phyloP scores from a whole-genome alignment of 2,888 invertebrate genomes.

The Horisme vitalbata region DNA sequence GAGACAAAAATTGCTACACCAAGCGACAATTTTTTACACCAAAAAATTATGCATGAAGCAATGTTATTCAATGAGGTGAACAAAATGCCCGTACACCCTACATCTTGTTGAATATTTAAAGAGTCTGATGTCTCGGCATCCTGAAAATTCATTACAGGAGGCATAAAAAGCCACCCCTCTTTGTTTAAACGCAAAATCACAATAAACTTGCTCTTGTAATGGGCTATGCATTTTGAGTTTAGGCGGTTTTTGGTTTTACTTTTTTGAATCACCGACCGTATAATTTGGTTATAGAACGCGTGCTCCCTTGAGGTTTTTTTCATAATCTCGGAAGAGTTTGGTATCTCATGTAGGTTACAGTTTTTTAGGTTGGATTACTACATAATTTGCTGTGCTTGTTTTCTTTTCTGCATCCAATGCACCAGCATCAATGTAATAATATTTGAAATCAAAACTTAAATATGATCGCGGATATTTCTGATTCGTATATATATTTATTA shows the following conservation, averaged over 20 bases:
- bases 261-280: constrained; percentile 48
- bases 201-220: constrained; percentile 75
- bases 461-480: too few species aligned
- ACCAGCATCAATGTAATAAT: too few species aligned
- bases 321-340: constrained; percentile 15
- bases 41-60: constrained; percentile 78
- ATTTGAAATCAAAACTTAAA: too few species aligned
- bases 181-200: constrained; percentile 80
- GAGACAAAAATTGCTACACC: constrained; percentile 6
- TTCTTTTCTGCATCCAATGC: too few species aligned
- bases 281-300: constrained; percentile 26
- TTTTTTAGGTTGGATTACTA: too few species aligned
- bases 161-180: constrained; percentile 69
- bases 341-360: neutral
- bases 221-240: constrained; percentile 69
- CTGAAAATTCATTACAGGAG: constrained; percentile 70
- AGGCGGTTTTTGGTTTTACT: constrained; percentile 45
- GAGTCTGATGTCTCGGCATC: constrained; percentile 58
- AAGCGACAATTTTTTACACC: constrained; percentile 52
- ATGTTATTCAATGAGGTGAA: constrained; percentile 80
- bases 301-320: constrained; percentile 16
- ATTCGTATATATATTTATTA: too few species aligned
- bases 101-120: constrained; percentile 73
- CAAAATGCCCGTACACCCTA: constrained; percentile 58
- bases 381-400: too few species aligned